Conservation (phyloP, 2,888 invertebrate genomes). For the Chelonus formosanus region DNA sequence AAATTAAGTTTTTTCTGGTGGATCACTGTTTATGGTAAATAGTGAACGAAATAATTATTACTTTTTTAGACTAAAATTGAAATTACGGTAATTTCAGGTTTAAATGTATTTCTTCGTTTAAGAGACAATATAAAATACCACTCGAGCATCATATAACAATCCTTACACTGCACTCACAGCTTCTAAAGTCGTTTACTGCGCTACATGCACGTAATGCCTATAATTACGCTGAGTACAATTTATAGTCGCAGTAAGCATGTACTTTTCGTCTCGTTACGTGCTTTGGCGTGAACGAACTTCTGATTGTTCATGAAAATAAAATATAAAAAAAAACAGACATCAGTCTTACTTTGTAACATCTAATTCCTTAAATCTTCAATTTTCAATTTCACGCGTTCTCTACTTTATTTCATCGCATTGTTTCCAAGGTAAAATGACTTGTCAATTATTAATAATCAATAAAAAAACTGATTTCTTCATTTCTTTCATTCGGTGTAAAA, state of each 20-base stretch:
- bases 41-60: no score
- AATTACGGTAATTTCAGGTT: no score
- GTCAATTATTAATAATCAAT: neutral
- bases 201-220: slow-evolving; percentile 55
- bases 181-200: slow-evolving; percentile 47
- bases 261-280: slow-evolving; percentile 52
- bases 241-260: slow-evolving; percentile 51
- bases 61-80: no score
- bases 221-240: slow-evolving; percentile 57
- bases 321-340: no score
- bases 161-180: slow-evolving; percentile 19
- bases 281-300: slow-evolving; percentile 35
- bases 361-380: no score
- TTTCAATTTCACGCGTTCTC: neutral
- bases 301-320: slow-evolving; percentile 42
- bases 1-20: no score
- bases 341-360: no score
- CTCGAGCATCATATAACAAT: neutral
- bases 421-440: no score
- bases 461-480: neutral
- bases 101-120: neutral
- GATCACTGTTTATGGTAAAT: neutral
- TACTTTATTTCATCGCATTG: no score
- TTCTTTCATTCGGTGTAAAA: no score
- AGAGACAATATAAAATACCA: slow-evolving; percentile 10